Conservation (phyloP, 2,113 vertebrate genomes). For the Chlorodrepanis virens region DNA sequence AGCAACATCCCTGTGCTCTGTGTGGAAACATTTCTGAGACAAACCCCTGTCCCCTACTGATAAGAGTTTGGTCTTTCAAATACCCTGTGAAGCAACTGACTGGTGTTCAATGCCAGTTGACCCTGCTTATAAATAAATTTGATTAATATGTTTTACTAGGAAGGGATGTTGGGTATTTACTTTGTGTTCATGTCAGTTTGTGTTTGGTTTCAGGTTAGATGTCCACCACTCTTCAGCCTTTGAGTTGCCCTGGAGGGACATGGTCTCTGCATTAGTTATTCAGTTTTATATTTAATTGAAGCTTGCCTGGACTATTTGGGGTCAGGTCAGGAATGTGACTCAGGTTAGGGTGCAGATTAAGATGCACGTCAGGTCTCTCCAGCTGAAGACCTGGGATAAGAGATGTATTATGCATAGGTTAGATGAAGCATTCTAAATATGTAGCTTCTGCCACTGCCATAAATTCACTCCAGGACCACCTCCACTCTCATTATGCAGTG, state of each 20-base stretch:
- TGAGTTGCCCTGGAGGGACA: neutral
- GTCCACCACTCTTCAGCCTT: neutral
- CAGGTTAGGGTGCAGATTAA: neutral
- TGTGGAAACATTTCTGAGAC: neutral
- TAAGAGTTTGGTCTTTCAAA: neutral
- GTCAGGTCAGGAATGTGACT: neutral
- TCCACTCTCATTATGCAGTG: neutral
- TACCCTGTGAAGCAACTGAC: neutral
- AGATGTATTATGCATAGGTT: neutral
- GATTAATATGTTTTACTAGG: neutral
- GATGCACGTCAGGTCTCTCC: neutral
- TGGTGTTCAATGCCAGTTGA: neutral
- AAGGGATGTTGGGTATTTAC: neutral
- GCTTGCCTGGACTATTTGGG: neutral
- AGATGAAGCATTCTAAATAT: neutral
- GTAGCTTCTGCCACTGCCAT: neutral
- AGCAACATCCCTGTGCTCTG: neutral
- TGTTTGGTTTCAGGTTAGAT: neutral
- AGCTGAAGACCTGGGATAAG: neutral
- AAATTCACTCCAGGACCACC: neutral
- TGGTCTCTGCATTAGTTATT: neutral
- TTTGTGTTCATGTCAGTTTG: neutral
- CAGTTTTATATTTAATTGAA: neutral
- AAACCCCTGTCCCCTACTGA: neutral
- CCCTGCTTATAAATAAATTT: neutral